Base-by-base conservation (phyloP, 2,888 invertebrate species). In the Pristionchus fissidentatus region DNA sequence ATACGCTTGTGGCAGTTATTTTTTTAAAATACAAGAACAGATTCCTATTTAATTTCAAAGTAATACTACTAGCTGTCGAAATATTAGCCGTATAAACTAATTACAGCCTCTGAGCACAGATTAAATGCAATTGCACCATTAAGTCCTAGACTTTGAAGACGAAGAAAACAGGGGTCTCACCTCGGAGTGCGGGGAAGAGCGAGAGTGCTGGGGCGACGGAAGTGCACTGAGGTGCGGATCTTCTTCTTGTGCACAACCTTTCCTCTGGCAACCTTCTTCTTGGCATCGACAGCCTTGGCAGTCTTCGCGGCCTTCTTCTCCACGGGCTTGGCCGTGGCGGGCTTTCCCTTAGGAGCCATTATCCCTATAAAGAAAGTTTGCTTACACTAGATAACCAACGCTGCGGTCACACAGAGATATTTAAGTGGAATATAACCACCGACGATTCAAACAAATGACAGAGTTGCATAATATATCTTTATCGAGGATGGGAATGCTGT, bases 171-270 rank as follows among this genome's bases (percentile, higher is more conserved):
- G 7, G 55, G n/a, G 5, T 38, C 62, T 4, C 80, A 89, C 94
- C 98, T 98, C 0, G 98, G 98, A 86, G 95, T 95, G 91, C 98
- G 95, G 19, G 96, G 96, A 85, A 97, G 95, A 92, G 95, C 95
- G 93, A 97, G 95, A 70, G 98, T 98, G 92, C 96, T 96, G 22
- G 98, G 99, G 87, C 97, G 95, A 92, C 95, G 96, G 95, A 99
- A 99, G 92, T 97, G 97, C 88, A 98, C 98, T 7, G 96, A 96
- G 66, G 96, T 97, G 93, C 98, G 95, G 91, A 98, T 95, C 94
- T 98, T 90, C 87, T 91, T 92, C 84, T 86, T 87, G 84, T 87
- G 88, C 80, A 84, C 82, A 55, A 85, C 83, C 78, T 84, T 84
- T 84, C 92, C 92, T 86, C 90, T 91, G 82, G 86, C 90, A 73